phyloP scores from a whole-genome alignment of 2,888 invertebrate genomes.

The Dicranocentrus wangi region DNA sequence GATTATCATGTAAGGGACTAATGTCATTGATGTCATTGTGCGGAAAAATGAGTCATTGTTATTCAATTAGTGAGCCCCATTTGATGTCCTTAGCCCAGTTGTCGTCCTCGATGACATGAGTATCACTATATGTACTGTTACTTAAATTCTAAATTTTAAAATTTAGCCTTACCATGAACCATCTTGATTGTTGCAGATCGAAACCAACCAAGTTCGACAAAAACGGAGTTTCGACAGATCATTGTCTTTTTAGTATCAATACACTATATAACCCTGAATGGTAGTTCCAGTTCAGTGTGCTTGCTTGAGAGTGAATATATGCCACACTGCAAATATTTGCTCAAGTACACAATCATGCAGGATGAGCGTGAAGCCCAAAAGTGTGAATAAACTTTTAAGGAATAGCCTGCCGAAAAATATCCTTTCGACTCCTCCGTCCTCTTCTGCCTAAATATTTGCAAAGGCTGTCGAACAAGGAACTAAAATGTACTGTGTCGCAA shows the following conservation, averaged over 20 bases:
- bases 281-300: too few relatives aligned
- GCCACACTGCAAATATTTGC: conserved; percentile 12
- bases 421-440: too few relatives aligned
- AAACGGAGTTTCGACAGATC: too few relatives aligned
- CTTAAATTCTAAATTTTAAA: too few relatives aligned
- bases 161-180: background rate
- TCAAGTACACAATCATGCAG: conserved; percentile 13
- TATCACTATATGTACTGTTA: too few relatives aligned
- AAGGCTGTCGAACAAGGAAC: background rate
- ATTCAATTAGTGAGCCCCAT: background rate
- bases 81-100: background rate
- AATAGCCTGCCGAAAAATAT: background rate
- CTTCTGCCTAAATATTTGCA: background rate
- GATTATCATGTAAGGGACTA: background rate
- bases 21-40: background rate
- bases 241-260: too few relatives aligned
- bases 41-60: background rate
- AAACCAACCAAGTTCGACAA: too few relatives aligned
- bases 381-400: conserved; percentile 10
- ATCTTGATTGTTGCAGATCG: background rate
- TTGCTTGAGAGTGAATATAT: too few relatives aligned
- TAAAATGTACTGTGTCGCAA: background rate
- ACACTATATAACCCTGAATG: too few relatives aligned
- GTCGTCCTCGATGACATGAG: too few relatives aligned
- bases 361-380: background rate